Conservation (phyloP, 2,888 invertebrate genomes). For the Troides oblongomaculatus region DNA sequence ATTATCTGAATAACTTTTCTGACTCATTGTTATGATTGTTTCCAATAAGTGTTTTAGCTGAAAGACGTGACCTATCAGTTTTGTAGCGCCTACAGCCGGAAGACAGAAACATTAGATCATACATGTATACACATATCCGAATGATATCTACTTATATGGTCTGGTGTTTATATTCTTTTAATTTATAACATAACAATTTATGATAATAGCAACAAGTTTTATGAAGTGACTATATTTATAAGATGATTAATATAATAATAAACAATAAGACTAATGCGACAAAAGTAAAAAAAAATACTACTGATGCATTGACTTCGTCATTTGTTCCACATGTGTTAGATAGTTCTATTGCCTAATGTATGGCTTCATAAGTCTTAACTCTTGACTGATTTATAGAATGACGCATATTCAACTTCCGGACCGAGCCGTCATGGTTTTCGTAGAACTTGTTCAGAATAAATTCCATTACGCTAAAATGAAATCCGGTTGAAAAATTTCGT, state of each 20-base stretch:
- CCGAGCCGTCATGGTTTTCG: constrained; percentile 3
- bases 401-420: constrained; percentile 23
- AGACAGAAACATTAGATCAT: no score
- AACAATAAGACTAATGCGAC: background rate
- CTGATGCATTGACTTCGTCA: constrained; percentile 32
- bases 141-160: no score
- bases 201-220: background rate
- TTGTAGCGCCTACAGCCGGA: background rate
- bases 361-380: constrained; percentile 19
- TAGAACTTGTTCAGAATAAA: background rate
- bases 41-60: background rate
- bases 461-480: background rate
- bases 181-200: no score
- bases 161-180: no score
- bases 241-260: background rate
- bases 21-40: background rate
- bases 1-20: background rate
- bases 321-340: constrained; percentile 26
- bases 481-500: no score
- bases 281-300: background rate
- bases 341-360: constrained; percentile 21
- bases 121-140: no score
- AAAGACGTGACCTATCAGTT: constrained; percentile 1
- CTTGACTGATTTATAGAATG: constrained; percentile 28
- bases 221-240: background rate